phyloP scores from a whole-genome alignment of 2,797 vertebrate species.

The Dromococcyx pavoninus region DNA sequence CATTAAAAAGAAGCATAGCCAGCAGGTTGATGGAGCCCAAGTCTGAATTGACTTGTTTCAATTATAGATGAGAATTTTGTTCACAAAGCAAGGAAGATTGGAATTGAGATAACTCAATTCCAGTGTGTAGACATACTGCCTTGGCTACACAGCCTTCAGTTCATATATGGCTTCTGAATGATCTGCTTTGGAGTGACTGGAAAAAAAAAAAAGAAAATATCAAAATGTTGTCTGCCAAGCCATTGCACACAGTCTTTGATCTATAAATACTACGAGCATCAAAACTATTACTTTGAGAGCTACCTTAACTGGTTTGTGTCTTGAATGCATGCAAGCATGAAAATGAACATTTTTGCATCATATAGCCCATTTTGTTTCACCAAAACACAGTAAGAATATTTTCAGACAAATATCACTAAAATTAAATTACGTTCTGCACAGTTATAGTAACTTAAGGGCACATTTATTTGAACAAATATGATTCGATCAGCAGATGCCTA shows the following conservation, averaged over 20 bases:
- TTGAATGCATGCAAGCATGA: background rate
- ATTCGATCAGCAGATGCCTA: background rate
- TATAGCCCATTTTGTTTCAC: background rate
- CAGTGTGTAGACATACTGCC: background rate
- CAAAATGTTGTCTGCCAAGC: background rate
- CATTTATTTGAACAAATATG: background rate
- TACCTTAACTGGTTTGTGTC: background rate
- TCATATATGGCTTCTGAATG: background rate
- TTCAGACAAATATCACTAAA: background rate
- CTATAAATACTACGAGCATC: background rate
- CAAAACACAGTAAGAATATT: background rate
- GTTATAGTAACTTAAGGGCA: background rate
- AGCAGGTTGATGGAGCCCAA: no score
- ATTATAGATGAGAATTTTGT: accelerated
- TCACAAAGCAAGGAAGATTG: background rate
- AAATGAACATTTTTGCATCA: background rate
- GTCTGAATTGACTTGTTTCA: background rate
- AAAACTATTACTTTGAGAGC: background rate
- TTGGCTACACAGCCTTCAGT: background rate
- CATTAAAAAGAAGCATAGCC: no score
- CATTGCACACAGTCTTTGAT: background rate
- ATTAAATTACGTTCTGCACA: background rate
- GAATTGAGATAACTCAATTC: background rate
- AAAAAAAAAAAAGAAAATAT: background rate
- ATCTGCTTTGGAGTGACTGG: background rate